Conservation (phyloP, 2,113 vertebrate genomes). For the Urocynchramus pylzowi region DNA sequence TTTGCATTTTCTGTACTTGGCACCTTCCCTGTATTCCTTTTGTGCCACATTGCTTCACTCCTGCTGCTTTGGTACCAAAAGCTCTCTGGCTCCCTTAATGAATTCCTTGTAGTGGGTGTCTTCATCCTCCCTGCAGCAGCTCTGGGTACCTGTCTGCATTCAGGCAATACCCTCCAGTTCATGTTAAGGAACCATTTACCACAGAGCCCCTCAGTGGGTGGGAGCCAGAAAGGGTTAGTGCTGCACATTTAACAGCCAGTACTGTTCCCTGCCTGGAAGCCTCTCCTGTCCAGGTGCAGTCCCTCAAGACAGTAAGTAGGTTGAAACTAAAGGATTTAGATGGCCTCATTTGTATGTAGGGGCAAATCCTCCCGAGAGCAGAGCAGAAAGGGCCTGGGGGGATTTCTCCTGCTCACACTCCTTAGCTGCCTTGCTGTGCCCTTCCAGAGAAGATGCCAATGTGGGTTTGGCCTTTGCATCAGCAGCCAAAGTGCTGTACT, state of each 20-base stretch:
- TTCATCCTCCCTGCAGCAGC: background rate
- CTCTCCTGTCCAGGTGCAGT: background rate
- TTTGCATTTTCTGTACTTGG: background rate
- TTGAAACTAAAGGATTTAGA: background rate
- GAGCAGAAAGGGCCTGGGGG: background rate
- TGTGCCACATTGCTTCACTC: background rate
- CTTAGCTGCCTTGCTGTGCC: background rate
- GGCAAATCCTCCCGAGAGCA: background rate
- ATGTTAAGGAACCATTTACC: background rate
- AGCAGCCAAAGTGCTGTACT: background rate
- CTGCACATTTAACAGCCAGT: background rate
- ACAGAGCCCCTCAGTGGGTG: rapidly evolving
- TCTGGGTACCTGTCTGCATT: background rate
- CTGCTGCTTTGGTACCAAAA: background rate
- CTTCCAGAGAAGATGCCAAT: background rate
- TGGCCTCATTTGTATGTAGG: background rate
- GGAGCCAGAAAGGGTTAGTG: background rate
- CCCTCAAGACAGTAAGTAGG: background rate
- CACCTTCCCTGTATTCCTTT: background rate
- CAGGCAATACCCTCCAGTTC: background rate
- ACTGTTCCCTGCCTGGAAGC: background rate
- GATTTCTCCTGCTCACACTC: background rate
- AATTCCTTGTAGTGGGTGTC: background rate
- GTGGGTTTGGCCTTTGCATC: background rate
- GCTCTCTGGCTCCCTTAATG: background rate